Evolutionary conservation across 2,888 invertebrate species (phyloP).

Genomic region (Spisula subtruncata): DNA sequence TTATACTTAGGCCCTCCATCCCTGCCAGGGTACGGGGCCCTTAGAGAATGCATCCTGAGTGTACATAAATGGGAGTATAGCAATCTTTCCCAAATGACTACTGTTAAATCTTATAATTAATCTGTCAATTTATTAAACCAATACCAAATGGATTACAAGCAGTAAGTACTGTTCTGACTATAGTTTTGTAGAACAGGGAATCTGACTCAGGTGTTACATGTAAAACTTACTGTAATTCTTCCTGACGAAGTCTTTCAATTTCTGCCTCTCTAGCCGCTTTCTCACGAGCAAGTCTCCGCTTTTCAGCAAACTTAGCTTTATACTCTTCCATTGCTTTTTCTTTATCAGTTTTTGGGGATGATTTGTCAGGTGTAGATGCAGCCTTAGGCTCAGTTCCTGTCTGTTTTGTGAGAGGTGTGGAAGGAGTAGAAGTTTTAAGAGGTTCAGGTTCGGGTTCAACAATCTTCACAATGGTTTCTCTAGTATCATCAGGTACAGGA

Average conservation of each 20-base stretch:
- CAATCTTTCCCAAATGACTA: too few relatives aligned
- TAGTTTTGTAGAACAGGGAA: too few relatives aligned
- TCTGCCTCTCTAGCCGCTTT: constrained; percentile 97
- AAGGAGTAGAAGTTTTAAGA: constrained; percentile 40
- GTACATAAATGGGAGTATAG: too few relatives aligned
- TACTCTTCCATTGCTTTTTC: constrained; percentile 91
- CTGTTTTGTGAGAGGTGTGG: constrained; percentile 49
- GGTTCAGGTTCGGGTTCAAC: constrained; percentile 39
- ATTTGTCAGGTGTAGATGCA: constrained; percentile 56
- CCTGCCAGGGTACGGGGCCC: too few relatives aligned
- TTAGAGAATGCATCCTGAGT: too few relatives aligned
- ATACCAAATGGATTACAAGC: too few relatives aligned
- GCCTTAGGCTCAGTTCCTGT: constrained; percentile 57
- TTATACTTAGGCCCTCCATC: too few relatives aligned
- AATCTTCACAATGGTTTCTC: constrained; percentile 29
- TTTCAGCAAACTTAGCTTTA: constrained; percentile 97
- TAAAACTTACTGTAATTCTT: constrained; percentile 87
- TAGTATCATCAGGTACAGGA: constrained; percentile 14
- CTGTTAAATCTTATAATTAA: too few relatives aligned
- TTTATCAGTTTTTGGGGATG: constrained; percentile 72
- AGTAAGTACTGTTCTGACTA: too few relatives aligned
- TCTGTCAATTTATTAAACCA: too few relatives aligned
- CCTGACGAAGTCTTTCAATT: constrained; percentile 91
- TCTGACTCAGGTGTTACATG: not conserved
- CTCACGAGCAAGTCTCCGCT: constrained; percentile 95